Evolutionary conservation across 2,888 invertebrate genomes (phyloP).

Genomic region (Pterostichus niger): DNA sequence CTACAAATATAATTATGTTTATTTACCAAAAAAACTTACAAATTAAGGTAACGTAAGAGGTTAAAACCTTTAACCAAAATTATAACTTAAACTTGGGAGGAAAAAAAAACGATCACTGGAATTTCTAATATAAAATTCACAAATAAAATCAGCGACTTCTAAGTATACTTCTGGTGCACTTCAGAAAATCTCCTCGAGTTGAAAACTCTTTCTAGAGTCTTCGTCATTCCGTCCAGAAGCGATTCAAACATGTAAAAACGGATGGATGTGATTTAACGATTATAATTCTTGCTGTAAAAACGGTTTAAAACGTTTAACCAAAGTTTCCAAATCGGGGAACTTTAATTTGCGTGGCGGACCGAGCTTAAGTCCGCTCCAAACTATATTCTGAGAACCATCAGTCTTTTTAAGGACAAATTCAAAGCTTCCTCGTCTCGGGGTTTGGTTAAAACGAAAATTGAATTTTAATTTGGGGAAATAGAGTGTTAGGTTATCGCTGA

Average conservation of each 20-base stretch:
- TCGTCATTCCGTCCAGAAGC: neutral
- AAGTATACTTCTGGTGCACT: neutral
- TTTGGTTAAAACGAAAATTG: slow-evolving; percentile 8
- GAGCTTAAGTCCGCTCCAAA: slow-evolving; percentile 54
- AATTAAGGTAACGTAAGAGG: too few relatives aligned
- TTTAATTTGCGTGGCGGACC: slow-evolving; percentile 57
- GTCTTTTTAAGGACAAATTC: slow-evolving; percentile 41
- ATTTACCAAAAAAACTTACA: too few relatives aligned
- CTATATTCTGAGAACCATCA: neutral
- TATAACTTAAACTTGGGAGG: too few relatives aligned
- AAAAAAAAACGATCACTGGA: too few relatives aligned
- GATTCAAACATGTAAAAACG: neutral
- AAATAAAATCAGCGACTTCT: slow-evolving; percentile 7
- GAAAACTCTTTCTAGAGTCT: neutral
- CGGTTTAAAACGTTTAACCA: neutral
- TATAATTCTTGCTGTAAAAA: neutral
- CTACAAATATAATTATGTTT: too few relatives aligned
- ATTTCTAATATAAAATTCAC: too few relatives aligned
- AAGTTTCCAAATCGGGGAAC: slow-evolving; percentile 35
- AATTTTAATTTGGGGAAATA: slow-evolving; percentile 32
- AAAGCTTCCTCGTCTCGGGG: slow-evolving; percentile 55
- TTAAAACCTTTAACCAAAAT: too few relatives aligned
- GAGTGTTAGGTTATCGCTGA: slow-evolving; percentile 39
- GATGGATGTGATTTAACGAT: neutral
- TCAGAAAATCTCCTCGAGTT: neutral